These are phyloP conservation scores for Drosophila prolongata DNA, from an alignment of 2,888 invertebrate species.

Conservation along the genomic window DNA sequence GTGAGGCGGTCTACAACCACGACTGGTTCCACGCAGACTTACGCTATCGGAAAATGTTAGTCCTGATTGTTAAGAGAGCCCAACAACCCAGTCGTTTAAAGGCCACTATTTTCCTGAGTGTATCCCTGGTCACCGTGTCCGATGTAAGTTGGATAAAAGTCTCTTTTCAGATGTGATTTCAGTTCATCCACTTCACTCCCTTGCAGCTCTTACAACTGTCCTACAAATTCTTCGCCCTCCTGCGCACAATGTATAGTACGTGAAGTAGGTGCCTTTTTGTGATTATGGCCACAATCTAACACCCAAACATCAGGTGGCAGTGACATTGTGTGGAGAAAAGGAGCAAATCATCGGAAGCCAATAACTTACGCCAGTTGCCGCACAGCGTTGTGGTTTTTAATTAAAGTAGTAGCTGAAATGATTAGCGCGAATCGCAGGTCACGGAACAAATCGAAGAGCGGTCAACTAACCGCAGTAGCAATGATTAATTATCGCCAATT, in stretches of 20 bases:
- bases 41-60: conserved; percentile 74
- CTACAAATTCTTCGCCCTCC: conserved; percentile 82
- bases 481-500: conserved; percentile 74
- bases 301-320: conserved; percentile 50
- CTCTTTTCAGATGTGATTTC: neutral
- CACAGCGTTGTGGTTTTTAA: conserved; percentile 65
- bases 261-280: conserved; percentile 48
- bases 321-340: conserved; percentile 58
- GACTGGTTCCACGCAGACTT: conserved; percentile 70
- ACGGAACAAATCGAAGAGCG: conserved; percentile 40
- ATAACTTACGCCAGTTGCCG: conserved; percentile 71
- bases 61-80: conserved; percentile 74
- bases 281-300: conserved; percentile 19
- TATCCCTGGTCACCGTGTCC: conserved; percentile 76
- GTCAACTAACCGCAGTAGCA: conserved; percentile 56
- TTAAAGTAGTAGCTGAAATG: conserved; percentile 68
- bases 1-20: conserved; percentile 76
- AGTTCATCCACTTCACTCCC: neutral
- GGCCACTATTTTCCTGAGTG: conserved; percentile 73
- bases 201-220: conserved; percentile 79
- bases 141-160: conserved; percentile 61
- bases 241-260: conserved; percentile 78
- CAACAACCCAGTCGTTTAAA: conserved; percentile 73
- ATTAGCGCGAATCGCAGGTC: conserved; percentile 50
- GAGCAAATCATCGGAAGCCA: conserved; percentile 63